These are phyloP conservation scores for Mustelus asterias DNA, from an alignment of 2,113 vertebrate species.

Conservation along the genomic window DNA sequence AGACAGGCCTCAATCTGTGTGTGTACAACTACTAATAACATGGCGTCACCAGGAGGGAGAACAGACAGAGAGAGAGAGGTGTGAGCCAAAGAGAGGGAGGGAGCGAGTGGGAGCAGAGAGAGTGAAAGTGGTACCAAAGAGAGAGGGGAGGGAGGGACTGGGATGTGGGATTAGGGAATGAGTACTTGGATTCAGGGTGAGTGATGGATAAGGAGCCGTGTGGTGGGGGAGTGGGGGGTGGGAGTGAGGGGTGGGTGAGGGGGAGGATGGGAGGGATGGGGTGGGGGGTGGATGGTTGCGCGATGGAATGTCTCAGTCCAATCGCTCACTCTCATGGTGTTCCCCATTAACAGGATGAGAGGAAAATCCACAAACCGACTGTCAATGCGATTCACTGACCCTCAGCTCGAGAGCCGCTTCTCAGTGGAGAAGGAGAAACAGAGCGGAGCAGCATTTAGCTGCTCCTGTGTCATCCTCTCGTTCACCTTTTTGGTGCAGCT, in stretches of 20 bases:
- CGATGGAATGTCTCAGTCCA: no score
- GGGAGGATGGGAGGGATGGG: not conserved
- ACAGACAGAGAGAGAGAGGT: not conserved
- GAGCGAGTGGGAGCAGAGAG: no score
- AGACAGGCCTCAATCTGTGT: not conserved
- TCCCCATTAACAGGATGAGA: slow-evolving; percentile 60
- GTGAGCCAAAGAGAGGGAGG: not conserved
- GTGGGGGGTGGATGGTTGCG: not conserved
- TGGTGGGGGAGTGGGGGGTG: not conserved
- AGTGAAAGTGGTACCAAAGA: no score
- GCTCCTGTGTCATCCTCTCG: slow-evolving; percentile 77
- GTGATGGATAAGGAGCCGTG: not conserved
- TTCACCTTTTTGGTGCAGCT: slow-evolving; percentile 74
- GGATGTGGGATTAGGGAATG: not conserved
- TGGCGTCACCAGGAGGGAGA: not conserved
- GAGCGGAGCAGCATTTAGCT: slow-evolving; percentile 81
- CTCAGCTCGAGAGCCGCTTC: slow-evolving; percentile 74
- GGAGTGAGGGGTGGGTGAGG: not conserved
- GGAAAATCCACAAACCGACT: slow-evolving; percentile 68
- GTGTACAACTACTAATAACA: not conserved
- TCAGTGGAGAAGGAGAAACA: slow-evolving; percentile 86
- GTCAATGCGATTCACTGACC: slow-evolving; percentile 74
- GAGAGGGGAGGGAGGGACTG: not conserved
- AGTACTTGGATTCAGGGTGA: not conserved
- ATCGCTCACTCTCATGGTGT: not conserved